Base-by-base conservation (phyloP, 2,113 vertebrate species). In the pig (Sus scrofa) region DNA sequence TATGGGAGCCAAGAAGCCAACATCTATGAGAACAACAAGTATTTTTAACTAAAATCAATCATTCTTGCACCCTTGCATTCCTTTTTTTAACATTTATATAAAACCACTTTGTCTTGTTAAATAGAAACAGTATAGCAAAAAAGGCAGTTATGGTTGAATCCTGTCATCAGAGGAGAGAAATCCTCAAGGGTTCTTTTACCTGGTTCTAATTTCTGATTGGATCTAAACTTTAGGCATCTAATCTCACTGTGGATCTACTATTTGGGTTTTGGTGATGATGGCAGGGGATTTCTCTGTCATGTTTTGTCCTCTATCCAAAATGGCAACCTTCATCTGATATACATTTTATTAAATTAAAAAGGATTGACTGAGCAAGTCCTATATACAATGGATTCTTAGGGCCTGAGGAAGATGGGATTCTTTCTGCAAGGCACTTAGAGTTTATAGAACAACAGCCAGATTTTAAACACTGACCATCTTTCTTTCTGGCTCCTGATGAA, bases 51-150 rank as follows among this genome's bases (percentile, higher is more conserved):
- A 70, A 86, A 79, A 52, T 74, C 62, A 81, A 37, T 79, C 27
- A 32, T 68, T 73, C n/a, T 87, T 82, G 18, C 8, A 81, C 44
- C 32, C 6, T n/a, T 16, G 58, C 85, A 78, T 73, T 96, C 8
- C 73, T 91, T 88, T 73, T 79, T 2, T 75, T 90, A 92, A 82
- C 58, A 92, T 73, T 73, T 90, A 71, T 63, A 88, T 24, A 90
- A 81, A 37, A 78, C 15, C 68, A 77, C 16, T 71, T 78, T n/a
- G 27, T 89, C 58, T 60, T 89, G 39, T 58, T 52, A 44, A 83
- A 89, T 6, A 78, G 30, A 94, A 91, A 87, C 2, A 39, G 12
- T n/a, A 60, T 0, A 83, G 86, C 78, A 10, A 71, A 50, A 95
- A 63, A 70, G 63, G n/a, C 32, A n/a, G n/a, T 77, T 27, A 44